Conservation (phyloP, 64 coral and sea anemone genomes). For the Montipora efflorescens region DNA sequence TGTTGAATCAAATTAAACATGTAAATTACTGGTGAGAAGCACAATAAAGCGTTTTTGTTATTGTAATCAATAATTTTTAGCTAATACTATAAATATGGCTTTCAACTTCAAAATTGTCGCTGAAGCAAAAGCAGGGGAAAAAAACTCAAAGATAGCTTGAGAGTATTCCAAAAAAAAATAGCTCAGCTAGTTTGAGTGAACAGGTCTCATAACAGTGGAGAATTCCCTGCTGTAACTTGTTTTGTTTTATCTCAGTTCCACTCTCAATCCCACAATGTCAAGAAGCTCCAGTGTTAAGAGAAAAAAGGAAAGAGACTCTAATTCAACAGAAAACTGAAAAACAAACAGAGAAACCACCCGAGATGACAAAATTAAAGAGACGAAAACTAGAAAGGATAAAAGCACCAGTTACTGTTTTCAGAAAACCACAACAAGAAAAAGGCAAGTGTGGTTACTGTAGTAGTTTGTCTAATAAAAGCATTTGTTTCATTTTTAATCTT, state of each 20-base stretch:
- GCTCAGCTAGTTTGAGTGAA: too few species aligned
- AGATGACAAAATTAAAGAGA: slow-evolving; percentile 52
- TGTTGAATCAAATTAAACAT: too few species aligned
- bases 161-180: too few species aligned
- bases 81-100: too few species aligned
- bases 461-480: background rate
- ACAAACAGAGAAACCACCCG: slow-evolving; percentile 13
- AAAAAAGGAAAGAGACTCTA: background rate
- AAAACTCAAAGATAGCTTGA: too few species aligned
- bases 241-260: background rate
- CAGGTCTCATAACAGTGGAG: background rate
- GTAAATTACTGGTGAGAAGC: too few species aligned
- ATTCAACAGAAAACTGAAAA: background rate
- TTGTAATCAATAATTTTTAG: too few species aligned
- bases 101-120: too few species aligned
- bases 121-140: too few species aligned
- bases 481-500: background rate
- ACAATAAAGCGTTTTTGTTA: too few species aligned
- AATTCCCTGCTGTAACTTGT: background rate
- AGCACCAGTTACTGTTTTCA: slow-evolving; percentile 63
- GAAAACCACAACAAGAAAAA: slow-evolving; percentile 22
- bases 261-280: background rate
- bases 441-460: background rate
- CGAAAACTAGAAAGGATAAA: slow-evolving; percentile 83
- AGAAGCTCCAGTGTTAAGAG: background rate